Percentiles rank a stretch among this genome's conserved stretches.
Evolutionary conservation across 53 echinoderm and acorn worm genomes (phyloP).

Genomic region (Patiria pectinifera): DNA sequence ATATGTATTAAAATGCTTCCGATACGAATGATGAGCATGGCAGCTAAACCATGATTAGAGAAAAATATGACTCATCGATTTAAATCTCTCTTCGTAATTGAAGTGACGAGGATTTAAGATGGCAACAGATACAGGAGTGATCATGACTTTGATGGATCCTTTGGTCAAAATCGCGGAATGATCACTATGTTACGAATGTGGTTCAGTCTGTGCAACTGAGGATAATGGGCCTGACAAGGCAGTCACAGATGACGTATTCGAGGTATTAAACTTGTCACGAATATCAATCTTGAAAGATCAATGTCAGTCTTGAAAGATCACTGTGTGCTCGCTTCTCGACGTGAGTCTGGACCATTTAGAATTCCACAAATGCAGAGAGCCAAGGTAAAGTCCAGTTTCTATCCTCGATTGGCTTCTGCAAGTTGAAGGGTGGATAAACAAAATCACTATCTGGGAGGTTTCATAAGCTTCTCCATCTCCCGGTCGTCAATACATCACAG

Average conservation of each 20-base stretch:
- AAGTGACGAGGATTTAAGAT: background rate
- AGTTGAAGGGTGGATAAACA: background rate
- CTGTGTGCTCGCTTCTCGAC: background rate
- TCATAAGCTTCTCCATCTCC: background rate
- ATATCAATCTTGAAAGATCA: background rate
- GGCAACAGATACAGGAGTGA: constrained; percentile 24
- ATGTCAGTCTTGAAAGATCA: background rate
- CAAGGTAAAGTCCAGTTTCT: background rate
- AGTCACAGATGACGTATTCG: background rate
- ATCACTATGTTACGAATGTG: constrained; percentile 43
- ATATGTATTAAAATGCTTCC: too few relatives aligned
- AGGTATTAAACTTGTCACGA: constrained; percentile 14
- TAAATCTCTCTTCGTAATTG: background rate
- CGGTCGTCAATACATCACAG: background rate
- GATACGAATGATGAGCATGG: background rate
- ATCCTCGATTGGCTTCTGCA: background rate
- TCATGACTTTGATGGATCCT: constrained; percentile 12
- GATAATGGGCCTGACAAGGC: background rate
- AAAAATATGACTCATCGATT: background rate
- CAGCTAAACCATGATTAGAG: background rate
- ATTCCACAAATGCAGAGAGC: background rate
- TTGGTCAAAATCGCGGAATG: constrained; percentile 20
- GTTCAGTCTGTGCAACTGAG: background rate
- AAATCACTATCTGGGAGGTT: background rate
- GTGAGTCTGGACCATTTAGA: background rate